Evolutionary conservation across 2,888 invertebrate genomes (phyloP), one percentile per base, ranked within the genome.

Genomic region (Parnassius apollo): DNA sequence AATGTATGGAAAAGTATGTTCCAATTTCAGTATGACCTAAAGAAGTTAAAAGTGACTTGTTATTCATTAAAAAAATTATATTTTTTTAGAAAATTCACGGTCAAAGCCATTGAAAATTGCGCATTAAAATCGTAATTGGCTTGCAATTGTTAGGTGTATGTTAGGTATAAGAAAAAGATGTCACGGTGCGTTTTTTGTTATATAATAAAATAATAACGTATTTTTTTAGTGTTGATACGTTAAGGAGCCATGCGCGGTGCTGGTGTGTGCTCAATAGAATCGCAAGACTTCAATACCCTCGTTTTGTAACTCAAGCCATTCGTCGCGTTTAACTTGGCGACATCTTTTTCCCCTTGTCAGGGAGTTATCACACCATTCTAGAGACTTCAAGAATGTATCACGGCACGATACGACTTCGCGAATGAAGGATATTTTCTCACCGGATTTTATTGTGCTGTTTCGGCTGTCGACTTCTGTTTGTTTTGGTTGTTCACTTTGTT

Each of bases 291-390:
- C 62, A 75, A 75, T 90, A 90, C 91, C 89, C 70, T 87, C 83
- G 68, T 77, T 80, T 69, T 81, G 75, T 68, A 86, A 76, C 70
- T 86, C 87, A 67, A 86, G 76, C 91, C 91, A 91, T 67, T 88
- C 87, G 71, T 91, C 91, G 64, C 78, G 80, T 76, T 83, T 88
- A 62, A 91, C 75, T 45, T 75, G 70, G 58, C 85, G 82, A 75
- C 82, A 88, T 66, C 81, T 86, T 80, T 87, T 91, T 64, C 82
- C 81, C 69, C 91, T 83, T 18, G 88, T 88, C 65, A 92, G 78
- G 11, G 92, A 88, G 69, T 91, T 91, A 71, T 92, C 92, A 71
- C 87, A 91, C 86, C 88, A 91, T 72, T 92, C 92, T 75, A 92
- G 73, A 49, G 92, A 89, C 64, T 82, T 88, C 66, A 92, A 72